Evolutionary conservation across 2,888 invertebrate genomes (phyloP), one percentile per base, ranked within the genome.

Genomic region (Apamea anceps): DNA sequence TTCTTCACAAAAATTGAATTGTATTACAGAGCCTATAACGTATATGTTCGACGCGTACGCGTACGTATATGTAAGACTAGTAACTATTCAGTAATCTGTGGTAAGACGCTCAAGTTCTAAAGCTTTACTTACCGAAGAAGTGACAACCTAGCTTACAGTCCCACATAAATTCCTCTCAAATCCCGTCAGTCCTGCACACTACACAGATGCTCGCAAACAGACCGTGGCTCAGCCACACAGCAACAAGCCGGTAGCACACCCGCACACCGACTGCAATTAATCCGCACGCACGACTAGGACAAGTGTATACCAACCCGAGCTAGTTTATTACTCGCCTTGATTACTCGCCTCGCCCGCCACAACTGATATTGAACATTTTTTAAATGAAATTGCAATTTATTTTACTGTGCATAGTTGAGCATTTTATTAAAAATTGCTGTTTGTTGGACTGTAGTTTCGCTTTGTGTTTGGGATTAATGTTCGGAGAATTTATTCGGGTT

Each of bases 331-430:
- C 70, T 66, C 51, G 82, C 68, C 79, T 78, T 81, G 79, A 87
- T 85, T 77, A 75, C 80, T 87, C 51, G 75, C 79, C 65, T 60
- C 79, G 75, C 63, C 75, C 83, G 54, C 87, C 79, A 71, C 87
- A 71, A 85, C 84, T 83, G 79, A 86, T 85, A 85, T 62, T 79
- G 63, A 67, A 67, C 84, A 79, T 86, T 86, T 86, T 84, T 83
- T 71, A 67, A 86, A 84, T 74, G 63, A 84, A 83, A 84, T 86
- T 76, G 76, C 73, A 74, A 67, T 86, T 86, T 84, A 77, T 87
- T 76, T 72, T 62, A 71, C 66, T 51, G 32, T 66, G 42, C 62
- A 68, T 54, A 77, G 74, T 68, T 68, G 13, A 45, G 42, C 0
- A 28, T 86, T 74, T 72, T 68, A 54, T 75, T 74, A 77, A n/a